phyloP scores from a whole-genome alignment of 2,797 vertebrate genomes.

The Danio aesculapii region DNA sequence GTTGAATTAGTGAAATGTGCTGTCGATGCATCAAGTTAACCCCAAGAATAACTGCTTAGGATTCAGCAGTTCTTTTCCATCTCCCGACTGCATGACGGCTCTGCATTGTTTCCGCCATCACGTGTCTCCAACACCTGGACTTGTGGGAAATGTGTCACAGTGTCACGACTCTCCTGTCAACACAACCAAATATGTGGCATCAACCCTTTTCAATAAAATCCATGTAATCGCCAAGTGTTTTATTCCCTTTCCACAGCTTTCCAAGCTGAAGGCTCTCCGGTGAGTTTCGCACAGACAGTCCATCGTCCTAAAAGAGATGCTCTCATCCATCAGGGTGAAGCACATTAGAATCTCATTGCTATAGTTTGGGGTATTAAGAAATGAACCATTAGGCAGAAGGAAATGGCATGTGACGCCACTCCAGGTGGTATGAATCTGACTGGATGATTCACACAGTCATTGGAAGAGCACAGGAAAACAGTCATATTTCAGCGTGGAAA shows the following conservation, averaged over 20 bases:
- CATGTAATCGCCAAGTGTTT: conserved; percentile 34
- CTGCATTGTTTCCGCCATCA: conserved; percentile 39
- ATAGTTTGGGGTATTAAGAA: conserved; percentile 75
- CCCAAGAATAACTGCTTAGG: conserved; percentile 18
- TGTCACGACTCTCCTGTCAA: conserved; percentile 46
- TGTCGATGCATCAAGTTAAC: conserved; percentile 49
- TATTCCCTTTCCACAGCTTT: neutral
- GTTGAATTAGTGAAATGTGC: conserved; percentile 47
- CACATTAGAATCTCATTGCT: conserved; percentile 64
- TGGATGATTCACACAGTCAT: conserved; percentile 73
- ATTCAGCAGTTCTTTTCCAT: conserved; percentile 47
- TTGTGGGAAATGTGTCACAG: conserved; percentile 30
- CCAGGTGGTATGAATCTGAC: conserved; percentile 79
- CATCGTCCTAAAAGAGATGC: conserved; percentile 1
- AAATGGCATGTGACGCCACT: conserved; percentile 78
- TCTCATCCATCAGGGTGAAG: conserved; percentile 49
- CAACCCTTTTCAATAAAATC: conserved; percentile 35
- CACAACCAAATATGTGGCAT: conserved; percentile 24
- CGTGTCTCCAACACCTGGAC: conserved; percentile 40
- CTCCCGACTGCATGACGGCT: conserved; percentile 1
- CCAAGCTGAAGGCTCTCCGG: neutral
- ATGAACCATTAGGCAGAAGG: conserved; percentile 78
- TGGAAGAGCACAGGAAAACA: conserved; percentile 48
- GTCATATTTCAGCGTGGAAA: conserved; percentile 28
- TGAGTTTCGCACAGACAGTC: conserved; percentile 27